These are phyloP conservation scores for Hypselothyrea guttata DNA, from an alignment of 2,888 invertebrate species.

Conservation along the genomic window DNA sequence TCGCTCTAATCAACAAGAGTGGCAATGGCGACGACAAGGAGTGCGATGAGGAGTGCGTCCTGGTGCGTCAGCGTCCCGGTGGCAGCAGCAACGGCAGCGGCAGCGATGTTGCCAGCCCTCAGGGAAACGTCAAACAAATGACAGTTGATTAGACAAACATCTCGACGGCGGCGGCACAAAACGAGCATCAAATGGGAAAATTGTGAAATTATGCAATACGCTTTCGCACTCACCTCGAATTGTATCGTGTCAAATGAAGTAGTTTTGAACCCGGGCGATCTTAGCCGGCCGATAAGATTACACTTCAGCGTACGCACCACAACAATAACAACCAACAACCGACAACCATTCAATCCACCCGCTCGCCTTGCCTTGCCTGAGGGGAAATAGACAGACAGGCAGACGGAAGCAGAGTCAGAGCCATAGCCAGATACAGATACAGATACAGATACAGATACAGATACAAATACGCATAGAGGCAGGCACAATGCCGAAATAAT, in stretches of 20 bases:
- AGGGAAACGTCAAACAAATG: slow-evolving; percentile 81
- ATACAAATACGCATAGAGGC: slow-evolving; percentile 43
- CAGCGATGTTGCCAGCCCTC: slow-evolving; percentile 67
- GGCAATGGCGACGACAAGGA: slow-evolving; percentile 63
- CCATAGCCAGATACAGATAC: slow-evolving; percentile 3
- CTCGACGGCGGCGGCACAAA: slow-evolving; percentile 75
- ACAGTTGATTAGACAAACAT: slow-evolving; percentile 82
- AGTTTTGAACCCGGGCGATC: slow-evolving; percentile 72
- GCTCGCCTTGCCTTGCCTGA: slow-evolving; percentile 44
- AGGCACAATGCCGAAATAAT: slow-evolving; percentile 74
- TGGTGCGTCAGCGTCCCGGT: slow-evolving; percentile 45
- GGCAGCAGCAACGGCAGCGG: slow-evolving; percentile 22
- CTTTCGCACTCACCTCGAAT: slow-evolving; percentile 51
- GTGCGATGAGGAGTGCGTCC: slow-evolving; percentile 60
- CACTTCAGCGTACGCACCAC: slow-evolving; percentile 67
- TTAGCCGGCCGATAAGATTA: slow-evolving; percentile 69
- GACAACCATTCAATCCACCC: slow-evolving; percentile 38
- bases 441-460: slow-evolving; percentile 41
- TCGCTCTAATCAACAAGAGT: slow-evolving; percentile 73
- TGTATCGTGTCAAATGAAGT: slow-evolving; percentile 66
- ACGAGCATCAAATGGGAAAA: slow-evolving; percentile 81
- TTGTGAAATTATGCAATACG: slow-evolving; percentile 81
- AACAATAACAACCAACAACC: slow-evolving; percentile 44
- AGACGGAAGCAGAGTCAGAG: slow-evolving; percentile 15
- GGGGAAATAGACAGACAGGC: slow-evolving; percentile 5